These are phyloP conservation scores for Acrobasis suavella DNA, from an alignment of 2,888 invertebrate genomes.

Conservation along the genomic window DNA sequence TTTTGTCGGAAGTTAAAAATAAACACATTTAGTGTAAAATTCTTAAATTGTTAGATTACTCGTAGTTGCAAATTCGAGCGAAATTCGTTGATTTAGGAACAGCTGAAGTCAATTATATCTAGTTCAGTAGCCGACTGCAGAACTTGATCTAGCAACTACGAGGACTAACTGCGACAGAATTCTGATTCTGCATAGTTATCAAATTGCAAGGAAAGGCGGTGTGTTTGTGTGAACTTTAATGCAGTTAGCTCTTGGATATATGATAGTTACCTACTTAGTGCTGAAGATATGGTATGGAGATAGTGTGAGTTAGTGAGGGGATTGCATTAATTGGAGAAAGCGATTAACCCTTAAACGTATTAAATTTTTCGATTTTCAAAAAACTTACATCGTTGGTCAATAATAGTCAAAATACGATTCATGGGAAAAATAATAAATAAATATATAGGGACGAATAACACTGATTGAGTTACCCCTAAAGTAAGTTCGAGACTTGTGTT, in stretches of 20 bases:
- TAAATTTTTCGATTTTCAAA: too few relatives aligned
- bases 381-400: too few relatives aligned
- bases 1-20: too few relatives aligned
- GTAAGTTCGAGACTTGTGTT: too few relatives aligned
- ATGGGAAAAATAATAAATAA: too few relatives aligned
- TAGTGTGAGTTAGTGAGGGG: neutral
- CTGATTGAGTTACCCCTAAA: too few relatives aligned
- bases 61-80: neutral
- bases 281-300: slow-evolving; percentile 5
- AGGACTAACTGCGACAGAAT: slow-evolving; percentile 1
- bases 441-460: too few relatives aligned
- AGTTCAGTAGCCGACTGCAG: slow-evolving; percentile 2
- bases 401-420: too few relatives aligned
- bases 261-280: slow-evolving; percentile 18
- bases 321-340: too few relatives aligned
- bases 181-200: slow-evolving; percentile 9
- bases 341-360: too few relatives aligned
- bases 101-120: slow-evolving; percentile 13
- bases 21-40: too few relatives aligned
- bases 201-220: neutral
- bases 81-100: neutral
- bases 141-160: neutral
- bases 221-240: slow-evolving; percentile 14
- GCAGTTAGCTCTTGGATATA: slow-evolving; percentile 27
- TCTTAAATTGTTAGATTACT: too few relatives aligned